Base-by-base conservation (phyloP, 2,888 invertebrate genomes). In the Petrophora chlorosata region DNA sequence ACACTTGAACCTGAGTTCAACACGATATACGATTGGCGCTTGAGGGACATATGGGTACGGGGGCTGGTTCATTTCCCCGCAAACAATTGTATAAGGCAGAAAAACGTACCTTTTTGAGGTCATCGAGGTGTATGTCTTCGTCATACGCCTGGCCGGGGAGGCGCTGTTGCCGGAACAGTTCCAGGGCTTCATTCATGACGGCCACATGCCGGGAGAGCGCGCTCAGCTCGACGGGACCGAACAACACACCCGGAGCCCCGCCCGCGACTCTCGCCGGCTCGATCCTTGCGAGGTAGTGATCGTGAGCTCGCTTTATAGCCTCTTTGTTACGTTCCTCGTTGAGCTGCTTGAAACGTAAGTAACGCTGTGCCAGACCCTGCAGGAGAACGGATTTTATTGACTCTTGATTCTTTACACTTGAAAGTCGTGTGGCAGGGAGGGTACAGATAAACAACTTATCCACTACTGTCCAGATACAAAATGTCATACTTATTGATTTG, bases 231-330 rank as follows among this genome's bases (percentile, higher is more conserved):
- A 50, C 33, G 1, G 40, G 28, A 5, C 38, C 57, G 10, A 52
- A 19, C 5, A 50, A 9, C 3, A 55, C 0, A 0, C 10, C 36
- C 19, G 15, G 3, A 1, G 0, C 0, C 32, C 10, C 12, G 16
- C 9, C 7, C 25, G 26, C 0, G 10, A 15, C 3, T 26, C 30
- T 19, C 3, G 30, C 2, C 5, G 22, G 22, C 7, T 2, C 16
- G 29, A 58, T 56, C 5, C n/a, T 38, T 14, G 48, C 40, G 17
- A 30, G 5, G 39, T 26, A 53, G 36, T 63, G 62, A 22, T 61
- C 46, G 43, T 63, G 65, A 3, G 49, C 52, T 2, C 1, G 4
- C n/a, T 29, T 33, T 5, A 56, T 33, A 0, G 56, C 56, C 1
- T 5, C 13, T 10, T 32, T 10, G 13, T 46, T 46, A 2, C 22